phyloP scores from a whole-genome alignment of 2,113 vertebrate species.

The Smithornis capensis region DNA sequence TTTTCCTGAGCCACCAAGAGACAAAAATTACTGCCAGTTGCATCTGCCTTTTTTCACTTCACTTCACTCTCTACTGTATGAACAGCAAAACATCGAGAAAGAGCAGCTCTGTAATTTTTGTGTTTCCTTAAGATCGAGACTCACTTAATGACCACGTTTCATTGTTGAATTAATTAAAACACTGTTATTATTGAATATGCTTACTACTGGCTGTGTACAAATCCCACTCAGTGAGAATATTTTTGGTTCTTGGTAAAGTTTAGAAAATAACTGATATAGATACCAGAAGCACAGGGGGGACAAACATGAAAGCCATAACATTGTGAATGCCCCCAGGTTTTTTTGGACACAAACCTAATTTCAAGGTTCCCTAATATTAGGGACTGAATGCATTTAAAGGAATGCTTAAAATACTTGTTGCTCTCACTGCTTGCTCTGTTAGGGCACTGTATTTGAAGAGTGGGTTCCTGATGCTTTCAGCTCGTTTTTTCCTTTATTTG shows the following conservation, averaged over 20 bases:
- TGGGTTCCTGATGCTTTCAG: neutral
- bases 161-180: neutral
- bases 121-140: neutral
- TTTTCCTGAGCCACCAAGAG: neutral
- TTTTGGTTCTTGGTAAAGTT: neutral
- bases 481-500: neutral
- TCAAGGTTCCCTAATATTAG: neutral
- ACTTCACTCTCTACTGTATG: neutral
- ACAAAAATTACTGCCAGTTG: neutral
- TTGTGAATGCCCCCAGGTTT: neutral
- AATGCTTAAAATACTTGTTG: neutral
- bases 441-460: neutral
- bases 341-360: neutral
- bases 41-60: neutral
- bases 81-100: neutral
- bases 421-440: neutral
- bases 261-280: neutral
- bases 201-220: neutral
- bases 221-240: neutral
- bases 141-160: neutral
- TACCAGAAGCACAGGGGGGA: neutral
- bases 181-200: neutral
- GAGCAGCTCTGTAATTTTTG: neutral
- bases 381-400: neutral
- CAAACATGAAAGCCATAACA: fast-evolving